These are phyloP conservation scores for Ctenopoma multispine DNA, from an alignment of 2,797 vertebrate species.

Conservation along the genomic window DNA sequence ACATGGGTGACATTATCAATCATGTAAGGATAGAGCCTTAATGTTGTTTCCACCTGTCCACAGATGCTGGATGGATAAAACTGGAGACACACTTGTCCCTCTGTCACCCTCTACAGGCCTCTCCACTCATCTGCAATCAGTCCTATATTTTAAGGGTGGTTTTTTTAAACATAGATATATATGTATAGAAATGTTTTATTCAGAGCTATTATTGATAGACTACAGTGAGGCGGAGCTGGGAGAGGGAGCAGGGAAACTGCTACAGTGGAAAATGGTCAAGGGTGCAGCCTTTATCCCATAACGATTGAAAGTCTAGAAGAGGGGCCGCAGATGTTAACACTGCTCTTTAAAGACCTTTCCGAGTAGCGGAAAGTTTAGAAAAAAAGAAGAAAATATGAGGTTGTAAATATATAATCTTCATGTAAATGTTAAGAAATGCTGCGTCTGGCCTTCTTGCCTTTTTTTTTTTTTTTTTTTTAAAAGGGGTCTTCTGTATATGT, in stretches of 20 bases:
- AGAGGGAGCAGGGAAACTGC: conserved; percentile 76
- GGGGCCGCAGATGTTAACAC: conserved; percentile 86
- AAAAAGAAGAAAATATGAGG: conserved; percentile 77
- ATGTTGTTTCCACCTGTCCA: conserved; percentile 42
- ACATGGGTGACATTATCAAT: not conserved
- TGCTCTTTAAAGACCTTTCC: conserved; percentile 82
- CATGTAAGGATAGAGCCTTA: conserved; percentile 28
- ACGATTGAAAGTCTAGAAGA: conserved; percentile 67
- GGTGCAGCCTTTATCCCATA: conserved; percentile 40
- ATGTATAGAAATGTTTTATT: conserved; percentile 91
- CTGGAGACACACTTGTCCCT: conserved; percentile 41
- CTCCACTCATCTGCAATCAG: conserved; percentile 82
- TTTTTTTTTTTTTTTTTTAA: conserved; percentile 26
- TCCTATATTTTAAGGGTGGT: conserved; percentile 83
- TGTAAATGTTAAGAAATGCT: conserved; percentile 81
- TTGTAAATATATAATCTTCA: conserved; percentile 89
- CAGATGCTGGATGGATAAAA: not conserved
- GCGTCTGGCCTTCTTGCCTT: conserved; percentile 69
- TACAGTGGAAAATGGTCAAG: conserved; percentile 52
- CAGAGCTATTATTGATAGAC: conserved; percentile 88
- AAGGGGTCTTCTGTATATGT: conserved; percentile 34
- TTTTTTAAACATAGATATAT: conserved; percentile 86
- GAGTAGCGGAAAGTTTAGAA: conserved; percentile 67
- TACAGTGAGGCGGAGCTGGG: conserved; percentile 82
- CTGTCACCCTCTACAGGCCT: conserved; percentile 49